phyloP scores from a whole-genome alignment of 2,888 invertebrate genomes.

The Muschampia plurimacula region DNA sequence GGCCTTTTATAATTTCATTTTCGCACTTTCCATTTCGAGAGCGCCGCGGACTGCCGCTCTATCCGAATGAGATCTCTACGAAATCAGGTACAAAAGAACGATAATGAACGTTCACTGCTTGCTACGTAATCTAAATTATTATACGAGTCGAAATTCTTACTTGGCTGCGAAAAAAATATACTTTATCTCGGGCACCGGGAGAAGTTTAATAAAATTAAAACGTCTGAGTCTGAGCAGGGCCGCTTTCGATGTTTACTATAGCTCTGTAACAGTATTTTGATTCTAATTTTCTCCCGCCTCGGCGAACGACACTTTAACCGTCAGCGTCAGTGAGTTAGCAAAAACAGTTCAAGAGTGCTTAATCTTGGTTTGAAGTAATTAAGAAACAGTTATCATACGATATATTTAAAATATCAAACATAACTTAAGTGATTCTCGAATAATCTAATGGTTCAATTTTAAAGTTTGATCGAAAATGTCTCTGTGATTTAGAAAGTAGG shows the following conservation, averaged over 20 bases:
- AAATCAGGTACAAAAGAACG: conserved; percentile 85
- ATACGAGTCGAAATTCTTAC: conserved; percentile 84
- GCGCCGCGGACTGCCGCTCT: conserved; percentile 81
- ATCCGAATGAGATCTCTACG: conserved; percentile 85
- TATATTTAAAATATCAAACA: conserved; percentile 51
- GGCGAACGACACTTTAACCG: conserved; percentile 59
- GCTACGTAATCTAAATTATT: conserved; percentile 86
- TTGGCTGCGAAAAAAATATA: conserved; percentile 83
- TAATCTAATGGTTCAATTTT: conserved; percentile 44
- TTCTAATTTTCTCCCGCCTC: conserved; percentile 66
- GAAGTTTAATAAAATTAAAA: conserved; percentile 85
- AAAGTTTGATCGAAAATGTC: conserved; percentile 48
- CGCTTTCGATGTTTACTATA: conserved; percentile 73
- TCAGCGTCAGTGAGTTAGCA: conserved; percentile 44
- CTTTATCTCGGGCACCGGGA: conserved; percentile 78
- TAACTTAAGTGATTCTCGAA: conserved; percentile 51
- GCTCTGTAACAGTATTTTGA: conserved; percentile 71
- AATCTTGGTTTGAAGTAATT: conserved; percentile 43
- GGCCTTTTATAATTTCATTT: conserved; percentile 86
- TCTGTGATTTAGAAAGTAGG: conserved; percentile 43
- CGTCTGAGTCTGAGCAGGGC: conserved; percentile 69
- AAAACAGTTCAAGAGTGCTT: conserved; percentile 46
- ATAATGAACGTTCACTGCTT: conserved; percentile 85
- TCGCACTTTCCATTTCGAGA: conserved; percentile 85
- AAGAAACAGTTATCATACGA: conserved; percentile 48